Evolutionary conservation across 2,888 invertebrate genomes (phyloP), one percentile per base, ranked within the genome.

Genomic region (Conchocele bisecta): DNA sequence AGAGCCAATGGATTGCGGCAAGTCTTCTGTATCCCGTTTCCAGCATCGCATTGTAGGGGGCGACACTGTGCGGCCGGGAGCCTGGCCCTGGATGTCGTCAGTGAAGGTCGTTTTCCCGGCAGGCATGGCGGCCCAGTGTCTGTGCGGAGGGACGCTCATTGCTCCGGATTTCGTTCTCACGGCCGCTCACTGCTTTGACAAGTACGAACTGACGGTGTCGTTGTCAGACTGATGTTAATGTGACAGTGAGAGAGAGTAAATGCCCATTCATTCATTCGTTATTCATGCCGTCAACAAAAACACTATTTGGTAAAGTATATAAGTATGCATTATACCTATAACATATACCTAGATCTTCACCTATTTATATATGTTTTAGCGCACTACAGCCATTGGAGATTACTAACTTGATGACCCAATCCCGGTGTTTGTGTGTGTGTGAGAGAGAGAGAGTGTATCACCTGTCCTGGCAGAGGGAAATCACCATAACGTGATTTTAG

Each of bases 1-100:
- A 51, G 51, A 33, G 33, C 20, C 29, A 3, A 9, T 3, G 22
- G 37, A 54, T 7, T 77, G 80, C 46, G 77, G 81, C 11, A 50
- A 41, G 24, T 74, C 63, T 17, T 7, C 29, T 17, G 51, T 60
- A 50, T 65, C 48, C 13, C 60, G 64, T 4, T 20, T 37, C 20
- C 60, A 70, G 58, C 41, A 31, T 15, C 59, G 83, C 15, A 75
- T 85, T 7, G 79, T 84, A 7, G 82, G 83, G 15, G 84, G 85
- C 0, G 46, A 48, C 1, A 44, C 67, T 13, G 81, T 79, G 15
- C 24, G 24, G 6, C 63, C 61, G 1, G 83, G 83, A 3, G 69
- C 75, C 9, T 84, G 83, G 83, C 85, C 85, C 0, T 85, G 85
- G 85, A 77, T 81, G 74, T 75, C 75, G 31, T 82, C 82, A 9